Evolutionary conservation across 2,888 invertebrate genomes (phyloP), one percentile per base, ranked within the genome.

Genomic region (Falcaria lacertinaria): DNA sequence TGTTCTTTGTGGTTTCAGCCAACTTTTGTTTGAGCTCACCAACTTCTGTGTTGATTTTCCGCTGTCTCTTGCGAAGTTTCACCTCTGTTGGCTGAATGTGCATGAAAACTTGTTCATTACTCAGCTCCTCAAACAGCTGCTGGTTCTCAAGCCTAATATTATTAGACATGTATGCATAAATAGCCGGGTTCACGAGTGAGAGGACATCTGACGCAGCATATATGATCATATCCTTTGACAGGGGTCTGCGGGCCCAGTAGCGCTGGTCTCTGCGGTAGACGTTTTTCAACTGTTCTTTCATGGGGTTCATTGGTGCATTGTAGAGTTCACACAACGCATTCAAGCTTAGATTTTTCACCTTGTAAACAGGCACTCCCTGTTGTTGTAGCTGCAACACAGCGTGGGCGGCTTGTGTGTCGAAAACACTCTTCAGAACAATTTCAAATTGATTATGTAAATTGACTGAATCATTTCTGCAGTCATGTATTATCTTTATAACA

Each of bases 401-500:
- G 80, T 98, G 97, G 34, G 97, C 98, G 32, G 95, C 95, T 91
- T 96, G 97, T 28, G 97, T 97, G 75, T 98, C 97, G 77, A 98
- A 97, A 40, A 98, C 96, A 81, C 94, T 95, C 52, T 91, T 91
- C 62, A 97, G 82, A 42, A 93, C 92, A 53, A 97, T 95, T 56
- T 94, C 94, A 89, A 94, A 97, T 73, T 97, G 97, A 74, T 93
- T 92, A 84, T 93, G 94, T 57, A 98, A 91, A 87, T 96, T 97
- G 37, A 94, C 94, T 46, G 97, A 96, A 85, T 97, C 97, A 79
- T 96, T 97, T 50, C 97, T 92, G 71, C 97, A 97, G 75, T 98
- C 97, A 76, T 98, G 97, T 68, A 97, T 94, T 43, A 97, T 95
- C 91, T 97, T 97, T 44, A 96, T 90, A 48, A 97, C 93, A 77